Conservation (phyloP, 1,140 invertebrate genomes). For the Zaprionus taronus region DNA sequence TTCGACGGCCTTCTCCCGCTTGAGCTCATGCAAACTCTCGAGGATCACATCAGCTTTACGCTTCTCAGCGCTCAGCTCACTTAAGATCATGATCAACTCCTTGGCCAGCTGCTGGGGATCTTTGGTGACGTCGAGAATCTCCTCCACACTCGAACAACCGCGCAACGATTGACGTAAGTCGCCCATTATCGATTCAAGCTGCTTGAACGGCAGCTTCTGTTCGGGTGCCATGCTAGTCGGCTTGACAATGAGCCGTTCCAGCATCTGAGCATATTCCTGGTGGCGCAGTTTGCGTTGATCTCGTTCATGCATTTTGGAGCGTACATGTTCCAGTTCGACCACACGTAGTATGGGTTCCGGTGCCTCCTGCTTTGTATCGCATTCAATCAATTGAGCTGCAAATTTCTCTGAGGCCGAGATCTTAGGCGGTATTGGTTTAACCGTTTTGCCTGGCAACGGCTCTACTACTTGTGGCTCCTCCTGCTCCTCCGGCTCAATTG, state of each 20-base stretch:
- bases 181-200: not conserved
- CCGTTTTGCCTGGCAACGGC: too few species aligned
- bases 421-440: too few species aligned
- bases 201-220: constrained; percentile 1
- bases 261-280: constrained; percentile 14
- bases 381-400: not conserved
- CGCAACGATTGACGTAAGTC: constrained; percentile 11
- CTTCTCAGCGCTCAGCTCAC: constrained; percentile 12
- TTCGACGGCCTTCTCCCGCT: constrained; percentile 1
- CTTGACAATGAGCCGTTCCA: constrained; percentile 12
- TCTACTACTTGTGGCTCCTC: too few species aligned
- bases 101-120: constrained; percentile 29
- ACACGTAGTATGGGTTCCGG: constrained; percentile 25
- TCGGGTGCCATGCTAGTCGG: not conserved
- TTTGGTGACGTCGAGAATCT: constrained; percentile 8
- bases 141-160: constrained; percentile 11
- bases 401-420: not conserved
- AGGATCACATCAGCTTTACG: constrained; percentile 10
- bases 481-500: too few species aligned
- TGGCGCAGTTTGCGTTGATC: constrained; percentile 38
- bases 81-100: constrained; percentile 1
- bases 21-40: constrained; percentile 22
- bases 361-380: constrained; percentile 18
- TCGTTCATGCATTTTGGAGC: constrained; percentile 29
- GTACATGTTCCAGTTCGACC: constrained; percentile 32